phyloP scores from a whole-genome alignment of 2,888 invertebrate species.

The Ceraclea dissimilis region DNA sequence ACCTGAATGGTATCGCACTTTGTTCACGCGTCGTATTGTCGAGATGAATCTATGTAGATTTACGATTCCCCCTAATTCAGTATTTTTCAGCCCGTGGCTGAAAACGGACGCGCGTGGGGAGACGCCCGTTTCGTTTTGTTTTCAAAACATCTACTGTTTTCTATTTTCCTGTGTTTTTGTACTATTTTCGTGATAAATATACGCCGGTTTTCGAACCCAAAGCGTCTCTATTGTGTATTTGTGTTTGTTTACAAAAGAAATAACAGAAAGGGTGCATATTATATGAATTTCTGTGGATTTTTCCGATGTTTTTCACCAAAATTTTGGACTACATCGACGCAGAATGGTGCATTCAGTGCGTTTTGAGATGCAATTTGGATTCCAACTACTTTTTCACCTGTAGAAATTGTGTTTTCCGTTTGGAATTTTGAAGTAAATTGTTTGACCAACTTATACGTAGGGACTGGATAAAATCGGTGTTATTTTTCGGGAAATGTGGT shows the following conservation, averaged over 20 bases:
- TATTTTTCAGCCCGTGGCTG: not conserved
- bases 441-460: no score
- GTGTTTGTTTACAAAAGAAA: not conserved
- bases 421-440: no score
- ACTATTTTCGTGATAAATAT: not conserved
- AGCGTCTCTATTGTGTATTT: not conserved
- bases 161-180: not conserved
- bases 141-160: not conserved
- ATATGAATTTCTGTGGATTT: not conserved
- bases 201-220: not conserved
- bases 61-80: constrained; percentile 2
- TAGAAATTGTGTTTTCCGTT: no score
- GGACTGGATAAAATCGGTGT: no score
- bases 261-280: not conserved
- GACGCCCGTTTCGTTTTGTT: not conserved
- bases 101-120: not conserved
- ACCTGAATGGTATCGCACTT: not conserved
- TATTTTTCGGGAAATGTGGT: no score
- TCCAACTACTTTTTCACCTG: no score
- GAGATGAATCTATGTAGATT: constrained; percentile 4
- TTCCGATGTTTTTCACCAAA: no score
- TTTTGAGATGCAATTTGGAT: no score
- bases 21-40: not conserved
- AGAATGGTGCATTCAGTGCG: no score
- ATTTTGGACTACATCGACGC: no score